Evolutionary conservation across 1,140 invertebrate species (phyloP), one percentile per base, ranked within the genome.

Genomic region (Anagrus nilaparvatae): DNA sequence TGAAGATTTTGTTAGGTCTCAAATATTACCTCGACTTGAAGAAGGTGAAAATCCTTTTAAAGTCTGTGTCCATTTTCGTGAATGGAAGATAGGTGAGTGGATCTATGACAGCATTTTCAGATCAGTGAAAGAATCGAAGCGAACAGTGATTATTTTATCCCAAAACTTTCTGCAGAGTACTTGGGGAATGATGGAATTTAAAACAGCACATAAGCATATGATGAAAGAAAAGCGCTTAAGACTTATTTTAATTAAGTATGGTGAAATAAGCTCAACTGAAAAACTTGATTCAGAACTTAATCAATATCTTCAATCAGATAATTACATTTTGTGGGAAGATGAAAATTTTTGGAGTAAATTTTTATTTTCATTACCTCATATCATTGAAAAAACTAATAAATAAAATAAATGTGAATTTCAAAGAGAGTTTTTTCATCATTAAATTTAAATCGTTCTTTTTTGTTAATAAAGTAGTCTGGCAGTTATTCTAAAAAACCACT

Each of bases 101-200:
- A 90, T 94, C 48, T 76, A 81, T 1, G 77, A 53, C 5, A 86
- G 93, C 56, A 91, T 95, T 36, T 70, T 78, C 1, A 67, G 76
- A 1, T 87, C 85, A 0, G 84, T 94, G 1, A 72, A 81, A 18
- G 73, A 78, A 4, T 92, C 88, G 1, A 67, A 78, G 45, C 68
- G 87, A 21, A 94, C 90, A 0, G 73, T 94, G 39, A 76, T 94
- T 1, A 71, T 94, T 0, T 55, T 95, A 0, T 90, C 89, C 0
- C 74, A 76, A 12, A 79, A 82, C 48, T 94, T 91, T 54, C 55
- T 94, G 1, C 69, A 81, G 30, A 91, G 87, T 32, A 73, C 80
- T 10, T 95, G 89, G 89, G 84, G 84, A n/a, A 76, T 75, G 52
- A 75, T 87, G 61, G 88, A 93, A 62, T 90, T 93, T 58, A 74